A percentile compares a stretch with the other conserved stretches of the same genome.
Evolutionary conservation across 1,140 invertebrate species (phyloP).

Genomic region (Polypedilum pembai): DNA sequence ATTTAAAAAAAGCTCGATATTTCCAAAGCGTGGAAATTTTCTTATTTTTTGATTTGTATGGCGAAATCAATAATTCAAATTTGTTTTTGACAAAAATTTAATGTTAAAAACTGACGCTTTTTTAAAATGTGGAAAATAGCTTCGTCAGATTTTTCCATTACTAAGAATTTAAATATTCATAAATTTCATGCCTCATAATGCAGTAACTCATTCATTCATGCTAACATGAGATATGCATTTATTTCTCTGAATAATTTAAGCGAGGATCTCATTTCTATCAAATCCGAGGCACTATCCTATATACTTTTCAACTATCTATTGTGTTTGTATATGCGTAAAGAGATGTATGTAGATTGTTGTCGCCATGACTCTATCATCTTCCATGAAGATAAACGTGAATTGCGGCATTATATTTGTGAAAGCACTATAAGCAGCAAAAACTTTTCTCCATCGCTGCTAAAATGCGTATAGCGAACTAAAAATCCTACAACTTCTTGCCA

Average conservation of each 20-base stretch:
- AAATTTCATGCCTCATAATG: conserved; percentile 9
- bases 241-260: not conserved
- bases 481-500: not conserved
- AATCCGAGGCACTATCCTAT: not conserved
- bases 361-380: conserved; percentile 4
- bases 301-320: not conserved
- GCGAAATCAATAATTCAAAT: too few relatives aligned
- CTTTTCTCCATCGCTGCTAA: not conserved
- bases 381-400: conserved; percentile 17
- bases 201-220: not conserved
- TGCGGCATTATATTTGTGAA: conserved; percentile 21
- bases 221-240: conserved; percentile 12
- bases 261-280: not conserved
- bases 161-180: too few relatives aligned
- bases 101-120: too few relatives aligned
- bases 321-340: not conserved
- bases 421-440: not conserved
- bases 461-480: not conserved
- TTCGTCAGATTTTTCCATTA: too few relatives aligned
- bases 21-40: too few relatives aligned
- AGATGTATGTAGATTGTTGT: not conserved
- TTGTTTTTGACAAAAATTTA: too few relatives aligned
- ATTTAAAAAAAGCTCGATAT: too few relatives aligned
- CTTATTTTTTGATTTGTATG: too few relatives aligned
- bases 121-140: too few relatives aligned